phyloP scores from a whole-genome alignment of 2,888 invertebrate species.

The Pterostichus niger region DNA sequence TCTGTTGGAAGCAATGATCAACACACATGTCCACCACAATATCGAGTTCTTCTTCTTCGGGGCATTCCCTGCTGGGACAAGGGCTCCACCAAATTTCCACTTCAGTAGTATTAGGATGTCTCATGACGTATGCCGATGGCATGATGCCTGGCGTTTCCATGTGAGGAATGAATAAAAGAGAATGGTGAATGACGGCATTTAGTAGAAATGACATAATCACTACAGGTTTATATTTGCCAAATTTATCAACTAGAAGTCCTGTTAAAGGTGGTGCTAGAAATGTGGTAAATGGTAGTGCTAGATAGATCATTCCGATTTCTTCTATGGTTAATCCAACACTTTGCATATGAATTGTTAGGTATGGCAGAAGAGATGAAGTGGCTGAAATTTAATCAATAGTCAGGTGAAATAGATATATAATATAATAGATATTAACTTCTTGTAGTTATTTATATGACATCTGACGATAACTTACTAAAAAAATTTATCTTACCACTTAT shows the following conservation, averaged over 20 bases:
- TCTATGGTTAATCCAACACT: conserved; percentile 91
- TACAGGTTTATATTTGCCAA: conserved; percentile 91
- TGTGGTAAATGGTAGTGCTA: conserved; percentile 91
- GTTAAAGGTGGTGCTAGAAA: conserved; percentile 92
- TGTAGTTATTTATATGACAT: background rate
- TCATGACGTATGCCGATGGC: conserved; percentile 87
- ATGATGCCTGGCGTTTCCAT: conserved; percentile 88
- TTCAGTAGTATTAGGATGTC: conserved; percentile 84
- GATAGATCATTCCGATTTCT: conserved; percentile 92
- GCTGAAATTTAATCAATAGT: conserved; percentile 78
- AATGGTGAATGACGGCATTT: conserved; percentile 89
- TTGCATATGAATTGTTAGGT: conserved; percentile 94
- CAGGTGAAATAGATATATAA: conserved; percentile 63
- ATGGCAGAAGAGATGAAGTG: conserved; percentile 90
- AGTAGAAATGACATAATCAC: conserved; percentile 88
- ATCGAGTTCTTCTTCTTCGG: conserved; percentile 86
- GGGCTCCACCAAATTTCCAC: conserved; percentile 93
- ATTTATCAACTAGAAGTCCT: conserved; percentile 91
- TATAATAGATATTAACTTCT: background rate
- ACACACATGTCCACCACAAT: conserved; percentile 86
- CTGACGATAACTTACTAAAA: no score
- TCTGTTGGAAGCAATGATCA: conserved; percentile 82
- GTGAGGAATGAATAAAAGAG: conserved; percentile 88
- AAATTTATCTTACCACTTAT: conserved; percentile 24
- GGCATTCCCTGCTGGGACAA: conserved; percentile 88